A percentile compares a stretch with the other conserved stretches of the same genome.
These are phyloP conservation scores for Plagodis dolabraria DNA, from an alignment of 2,888 invertebrate species.

Conservation along the genomic window DNA sequence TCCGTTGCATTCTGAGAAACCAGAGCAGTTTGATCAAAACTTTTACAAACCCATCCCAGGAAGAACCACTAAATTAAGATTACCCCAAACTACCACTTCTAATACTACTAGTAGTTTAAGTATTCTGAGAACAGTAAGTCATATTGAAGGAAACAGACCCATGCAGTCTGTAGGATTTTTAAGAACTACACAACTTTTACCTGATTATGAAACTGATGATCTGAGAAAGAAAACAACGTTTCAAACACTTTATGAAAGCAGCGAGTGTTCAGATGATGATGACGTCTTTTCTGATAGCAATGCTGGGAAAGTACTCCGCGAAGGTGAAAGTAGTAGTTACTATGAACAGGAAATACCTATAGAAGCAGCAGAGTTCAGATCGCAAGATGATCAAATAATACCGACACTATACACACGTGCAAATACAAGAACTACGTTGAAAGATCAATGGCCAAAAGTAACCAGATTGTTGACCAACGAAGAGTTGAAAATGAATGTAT, in stretches of 20 bases:
- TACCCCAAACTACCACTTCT: too few species aligned
- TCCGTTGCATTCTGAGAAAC: too few species aligned
- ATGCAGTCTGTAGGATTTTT: background rate
- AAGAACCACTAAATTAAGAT: background rate
- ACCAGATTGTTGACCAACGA: too few species aligned
- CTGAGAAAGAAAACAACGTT: conserved; percentile 4
- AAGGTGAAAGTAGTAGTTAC: conserved; percentile 5
- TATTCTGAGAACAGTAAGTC: background rate
- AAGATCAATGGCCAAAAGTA: background rate
- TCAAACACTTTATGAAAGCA: background rate
- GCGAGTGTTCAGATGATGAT: conserved; percentile 1
- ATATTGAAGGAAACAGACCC: background rate
- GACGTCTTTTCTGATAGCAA: background rate
- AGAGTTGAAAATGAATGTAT: too few species aligned
- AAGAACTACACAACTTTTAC: background rate
- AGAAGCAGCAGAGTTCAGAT: background rate
- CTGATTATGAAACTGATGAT: conserved; percentile 1
- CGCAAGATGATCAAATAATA: background rate
- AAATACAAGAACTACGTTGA: background rate
- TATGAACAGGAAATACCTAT: conserved; percentile 15
- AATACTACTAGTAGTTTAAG: background rate
- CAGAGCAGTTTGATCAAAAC: background rate
- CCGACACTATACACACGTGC: too few species aligned
- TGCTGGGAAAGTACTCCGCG: too few species aligned
- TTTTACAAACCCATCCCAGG: background rate